Evolutionary conservation across 2,113 vertebrate genomes (phyloP).

Genomic region (Vombatus ursinus): DNA sequence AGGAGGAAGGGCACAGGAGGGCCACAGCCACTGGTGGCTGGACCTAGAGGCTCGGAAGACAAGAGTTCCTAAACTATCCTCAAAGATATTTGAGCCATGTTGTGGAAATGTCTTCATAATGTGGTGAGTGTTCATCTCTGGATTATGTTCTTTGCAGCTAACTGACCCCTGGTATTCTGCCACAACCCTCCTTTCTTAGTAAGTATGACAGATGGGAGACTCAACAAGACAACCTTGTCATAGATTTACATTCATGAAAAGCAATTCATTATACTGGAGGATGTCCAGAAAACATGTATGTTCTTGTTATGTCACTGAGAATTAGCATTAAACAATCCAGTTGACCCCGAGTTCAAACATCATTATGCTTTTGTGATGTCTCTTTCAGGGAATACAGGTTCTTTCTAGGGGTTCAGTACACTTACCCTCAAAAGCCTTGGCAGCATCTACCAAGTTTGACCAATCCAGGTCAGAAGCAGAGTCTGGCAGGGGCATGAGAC

Average conservation of each 20-base stretch:
- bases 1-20: neutral
- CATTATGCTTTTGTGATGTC: neutral
- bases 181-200: neutral
- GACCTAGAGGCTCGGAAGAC: neutral
- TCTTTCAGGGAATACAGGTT: neutral
- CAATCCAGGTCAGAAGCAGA: constrained; percentile 93
- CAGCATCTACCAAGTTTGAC: constrained; percentile 96
- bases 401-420: neutral
- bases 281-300: neutral
- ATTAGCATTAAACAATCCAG: neutral
- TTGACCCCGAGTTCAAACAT: neutral
- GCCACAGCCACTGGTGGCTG: neutral
- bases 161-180: neutral
- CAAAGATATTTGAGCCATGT: neutral
- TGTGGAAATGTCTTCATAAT: accelerated
- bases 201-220: neutral
- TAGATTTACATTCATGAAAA: neutral
- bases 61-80: neutral
- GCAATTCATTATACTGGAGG: neutral
- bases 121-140: neutral
- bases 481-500: constrained; percentile 94
- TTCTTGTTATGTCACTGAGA: neutral
- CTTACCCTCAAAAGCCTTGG: constrained; percentile 96
- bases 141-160: neutral
- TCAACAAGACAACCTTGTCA: neutral